Percentiles rank a stretch among this genome's conserved stretches.
These are phyloP conservation scores for Ia io DNA, from an alignment of 2,113 vertebrate genomes.

Conservation along the genomic window DNA sequence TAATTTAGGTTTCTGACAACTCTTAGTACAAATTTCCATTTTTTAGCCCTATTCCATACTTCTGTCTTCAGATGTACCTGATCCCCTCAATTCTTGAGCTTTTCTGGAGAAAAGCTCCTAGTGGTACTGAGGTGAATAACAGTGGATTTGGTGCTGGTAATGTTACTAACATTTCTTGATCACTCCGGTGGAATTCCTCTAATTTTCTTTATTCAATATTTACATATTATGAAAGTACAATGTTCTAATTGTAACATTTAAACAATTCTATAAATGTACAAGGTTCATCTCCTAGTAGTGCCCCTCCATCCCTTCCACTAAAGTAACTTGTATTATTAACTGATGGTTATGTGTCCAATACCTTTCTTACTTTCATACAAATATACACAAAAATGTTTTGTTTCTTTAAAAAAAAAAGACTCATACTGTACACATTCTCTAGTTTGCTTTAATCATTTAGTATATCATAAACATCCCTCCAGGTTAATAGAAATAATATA, in stretches of 20 bases:
- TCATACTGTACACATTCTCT: background rate
- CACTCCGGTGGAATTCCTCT: background rate
- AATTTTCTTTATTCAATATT: background rate
- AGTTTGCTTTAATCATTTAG: background rate
- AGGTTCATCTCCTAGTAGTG: background rate
- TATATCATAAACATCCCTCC: background rate
- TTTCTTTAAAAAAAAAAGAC: background rate
- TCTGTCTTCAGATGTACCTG: background rate
- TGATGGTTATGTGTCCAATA: background rate
- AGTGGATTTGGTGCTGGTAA: background rate
- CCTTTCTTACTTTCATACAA: background rate
- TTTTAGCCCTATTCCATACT: background rate
- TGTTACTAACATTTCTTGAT: constrained; percentile 13
- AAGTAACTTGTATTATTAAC: background rate
- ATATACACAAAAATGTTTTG: background rate
- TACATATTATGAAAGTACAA: background rate
- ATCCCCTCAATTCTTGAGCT: background rate
- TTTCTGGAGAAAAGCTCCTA: background rate
- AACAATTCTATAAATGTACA: background rate
- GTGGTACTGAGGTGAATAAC: background rate
- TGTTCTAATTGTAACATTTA: background rate
- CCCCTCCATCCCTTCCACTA: background rate
- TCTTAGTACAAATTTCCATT: background rate
- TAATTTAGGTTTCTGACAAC: background rate
- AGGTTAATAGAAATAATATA: background rate